Base-by-base conservation (phyloP, 2,888 invertebrate genomes). In the Polyploca ridens region DNA sequence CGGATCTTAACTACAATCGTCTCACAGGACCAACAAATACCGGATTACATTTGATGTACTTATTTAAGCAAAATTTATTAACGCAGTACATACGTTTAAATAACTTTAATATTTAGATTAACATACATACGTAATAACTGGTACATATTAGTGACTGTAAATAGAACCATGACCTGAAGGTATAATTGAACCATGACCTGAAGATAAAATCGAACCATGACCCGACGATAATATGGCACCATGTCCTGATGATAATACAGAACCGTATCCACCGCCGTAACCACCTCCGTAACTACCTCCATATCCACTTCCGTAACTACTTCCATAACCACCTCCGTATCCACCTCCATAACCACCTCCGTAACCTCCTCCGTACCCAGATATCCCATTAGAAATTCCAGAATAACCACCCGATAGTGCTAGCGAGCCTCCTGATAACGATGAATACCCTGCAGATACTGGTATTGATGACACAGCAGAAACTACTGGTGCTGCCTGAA, bases 401-500 rank as follows among this genome's bases (percentile, higher is more conserved):
- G 54, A 54, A 54, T 54, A 54, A 10, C 54, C 54, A 10, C 54
- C 19, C 7, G 62, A 46, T 4, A 49, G 19, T 38, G 27, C 19
- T 27, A 57, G 54, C 14, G 41, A 63, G 19, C n/a, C 10, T 11
- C 59, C 59, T 38, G 59, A 60, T 35, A 38, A 38, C 10, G 38
- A 59, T 3, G 59, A 59, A 38, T 58, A 35, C 11, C 59, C 63
- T 0, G 69, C 65, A 6, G 70, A 72, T 13, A 68, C 62, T 16
- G 67, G 67, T 33, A 66, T 64, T 13, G 64, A 63, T 10, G 67
- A 65, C 16, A 68, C 66, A 13, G 71, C 65, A 46, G 46, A 46
- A n/a, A 46, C 46, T 1, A 70, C 68, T 7, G 77, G 66, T n/a
- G 64, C 67, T 5, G 79, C 70, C 4, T 69, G 70, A 0, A 66